These are phyloP conservation scores for Gerris lacustris DNA, from an alignment of 2,888 invertebrate species.

Conservation along the genomic window DNA sequence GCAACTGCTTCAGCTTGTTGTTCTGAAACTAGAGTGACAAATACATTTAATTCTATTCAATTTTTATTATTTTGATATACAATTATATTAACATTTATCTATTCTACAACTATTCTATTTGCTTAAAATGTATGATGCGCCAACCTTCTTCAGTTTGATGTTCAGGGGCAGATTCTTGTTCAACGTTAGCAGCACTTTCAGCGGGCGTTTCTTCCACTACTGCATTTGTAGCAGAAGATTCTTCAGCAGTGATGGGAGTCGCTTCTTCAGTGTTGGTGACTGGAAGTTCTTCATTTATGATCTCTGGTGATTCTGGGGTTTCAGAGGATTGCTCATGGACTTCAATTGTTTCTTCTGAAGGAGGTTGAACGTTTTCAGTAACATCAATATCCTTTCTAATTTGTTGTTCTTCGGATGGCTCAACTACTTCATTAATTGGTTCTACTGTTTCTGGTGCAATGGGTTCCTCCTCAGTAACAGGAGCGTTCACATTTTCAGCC, in stretches of 20 bases:
- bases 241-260: constrained; percentile 15
- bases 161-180: constrained; percentile 16
- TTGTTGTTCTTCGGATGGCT: constrained; percentile 22
- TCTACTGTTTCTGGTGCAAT: background rate
- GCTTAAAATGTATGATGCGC: constrained; percentile 9
- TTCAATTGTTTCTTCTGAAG: constrained; percentile 25
- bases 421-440: constrained; percentile 22
- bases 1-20: constrained; percentile 28
- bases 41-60: background rate
- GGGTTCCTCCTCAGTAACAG: constrained; percentile 12
- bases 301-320: constrained; percentile 19
- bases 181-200: constrained; percentile 27
- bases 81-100: too few species aligned
- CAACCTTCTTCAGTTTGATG: constrained; percentile 25
- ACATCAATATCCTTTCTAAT: constrained; percentile 19
- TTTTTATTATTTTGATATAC: too few species aligned
- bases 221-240: constrained; percentile 14
- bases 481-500: constrained; percentile 19
- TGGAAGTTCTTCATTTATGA: constrained; percentile 10
- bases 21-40: constrained; percentile 23
- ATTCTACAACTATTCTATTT: too few species aligned
- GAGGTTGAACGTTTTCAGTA: constrained; percentile 25
- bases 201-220: constrained; percentile 25
- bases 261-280: constrained; percentile 23
- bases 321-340: constrained; percentile 8